A percentile compares a stretch with the other conserved stretches of the same genome.
Evolutionary conservation across 2,113 vertebrate species (phyloP).

Genomic region (Alligator mississippiensis): DNA sequence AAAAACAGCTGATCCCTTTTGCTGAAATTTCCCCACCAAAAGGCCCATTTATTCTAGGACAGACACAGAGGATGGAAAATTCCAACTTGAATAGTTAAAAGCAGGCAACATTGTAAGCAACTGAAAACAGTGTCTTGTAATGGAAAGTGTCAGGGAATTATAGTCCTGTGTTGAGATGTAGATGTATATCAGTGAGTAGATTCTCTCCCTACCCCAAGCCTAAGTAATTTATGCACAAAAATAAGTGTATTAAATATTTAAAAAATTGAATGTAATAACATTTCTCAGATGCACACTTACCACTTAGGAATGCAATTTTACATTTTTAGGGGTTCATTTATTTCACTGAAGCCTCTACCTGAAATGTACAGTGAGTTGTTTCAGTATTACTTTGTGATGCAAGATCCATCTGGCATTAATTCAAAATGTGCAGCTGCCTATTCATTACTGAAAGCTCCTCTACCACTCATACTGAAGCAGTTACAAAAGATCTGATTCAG

Average conservation of each 20-base stretch:
- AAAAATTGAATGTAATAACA: neutral
- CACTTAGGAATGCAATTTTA: neutral
- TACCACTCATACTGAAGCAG: slow-evolving; percentile 54
- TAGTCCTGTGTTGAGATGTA: neutral
- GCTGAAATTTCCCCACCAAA: neutral
- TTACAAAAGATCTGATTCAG: slow-evolving; percentile 62
- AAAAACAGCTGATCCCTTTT: neutral
- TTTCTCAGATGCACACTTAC: neutral
- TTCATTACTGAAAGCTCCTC: slow-evolving; percentile 75
- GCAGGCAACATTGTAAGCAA: neutral
- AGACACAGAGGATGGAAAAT: neutral
- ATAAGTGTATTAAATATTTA: neutral
- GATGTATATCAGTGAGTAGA: neutral
- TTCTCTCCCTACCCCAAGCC: neutral
- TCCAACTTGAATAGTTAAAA: neutral
- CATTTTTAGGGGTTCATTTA: slow-evolving; percentile 27
- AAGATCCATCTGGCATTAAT: slow-evolving; percentile 62
- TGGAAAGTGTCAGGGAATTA: neutral
- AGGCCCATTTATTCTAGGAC: neutral
- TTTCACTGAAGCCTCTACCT: slow-evolving; percentile 45
- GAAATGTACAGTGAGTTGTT: slow-evolving; percentile 61
- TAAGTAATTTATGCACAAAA: neutral
- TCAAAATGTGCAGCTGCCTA: slow-evolving; percentile 75
- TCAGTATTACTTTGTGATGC: slow-evolving; percentile 60
- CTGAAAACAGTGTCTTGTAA: neutral